Evolutionary conservation across 2,888 invertebrate species (phyloP), one percentile per base, ranked within the genome.

Genomic region (Nesidiocoris tenuis): DNA sequence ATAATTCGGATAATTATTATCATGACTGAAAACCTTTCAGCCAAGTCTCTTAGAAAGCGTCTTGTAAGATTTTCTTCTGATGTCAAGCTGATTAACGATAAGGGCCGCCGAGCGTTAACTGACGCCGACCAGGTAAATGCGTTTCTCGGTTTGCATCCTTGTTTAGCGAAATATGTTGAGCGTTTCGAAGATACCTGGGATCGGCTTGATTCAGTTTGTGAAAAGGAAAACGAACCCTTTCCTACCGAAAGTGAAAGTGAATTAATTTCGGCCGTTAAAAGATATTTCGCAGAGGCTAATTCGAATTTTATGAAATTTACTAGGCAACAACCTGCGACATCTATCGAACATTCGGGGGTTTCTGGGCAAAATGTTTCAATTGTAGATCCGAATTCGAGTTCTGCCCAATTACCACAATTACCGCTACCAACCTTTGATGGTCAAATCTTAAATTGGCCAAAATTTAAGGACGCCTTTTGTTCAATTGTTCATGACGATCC

Each of bases 401-500:
- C 39, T 7, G 39, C 39, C 12, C 39, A 39, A 39, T 39, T 39
- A 12, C 39, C 39, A 3, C 39, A 39, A 39, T 39, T 39, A 39
- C 39, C 39, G 3, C 39, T 39, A 39, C 39, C 39, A 12, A 39
- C 39, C 3, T 39, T 64, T 17, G 64, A 64, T 17, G 64, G 64
- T 1, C 21, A 64, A 64, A 64, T 64, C 9, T 9, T 64, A 24
- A 67, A 67, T 9, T 67, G 67, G 67, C 67, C 67, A 2, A 54
- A 67, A 54, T 67, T 67, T 56, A 67, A 67, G 19, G 67, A 67
- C 22, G 19, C 55, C 2, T 67, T 55, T 67, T 12, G 18, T 18
- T 54, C 67, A 18, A 67, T 67, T 5, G 54, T 67, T 12, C 67
- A 67, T 54, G 67, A 67, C 19, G 67, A 67, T 19, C 55, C 67